phyloP scores from a whole-genome alignment of 2,797 vertebrate species.

The Halcyon badia region DNA sequence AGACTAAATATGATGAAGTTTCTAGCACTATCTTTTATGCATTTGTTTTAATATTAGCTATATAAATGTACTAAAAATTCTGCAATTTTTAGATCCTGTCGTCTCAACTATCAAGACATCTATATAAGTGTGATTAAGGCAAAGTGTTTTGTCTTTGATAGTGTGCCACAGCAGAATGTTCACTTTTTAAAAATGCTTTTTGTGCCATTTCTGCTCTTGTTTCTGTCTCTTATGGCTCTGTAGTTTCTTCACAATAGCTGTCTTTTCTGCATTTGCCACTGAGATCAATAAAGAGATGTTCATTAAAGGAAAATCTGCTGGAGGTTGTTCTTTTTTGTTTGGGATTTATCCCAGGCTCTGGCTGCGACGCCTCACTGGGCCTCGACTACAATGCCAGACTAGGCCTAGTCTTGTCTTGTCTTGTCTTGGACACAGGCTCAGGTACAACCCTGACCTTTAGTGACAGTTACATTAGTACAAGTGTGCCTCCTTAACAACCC shows the following conservation, averaged over 20 bases:
- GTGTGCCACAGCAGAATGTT: neutral
- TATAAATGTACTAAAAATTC: neutral
- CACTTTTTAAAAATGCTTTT: neutral
- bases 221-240: neutral
- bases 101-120: neutral
- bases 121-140: neutral
- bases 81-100: neutral
- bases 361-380: neutral
- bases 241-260: neutral
- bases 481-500: neutral
- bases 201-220: neutral
- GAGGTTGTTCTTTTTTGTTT: neutral
- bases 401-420: neutral
- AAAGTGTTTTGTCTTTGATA: neutral
- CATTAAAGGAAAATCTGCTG: constrained; percentile 3
- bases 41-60: neutral
- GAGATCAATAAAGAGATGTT: neutral
- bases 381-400: neutral
- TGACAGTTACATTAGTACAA: neutral
- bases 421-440: neutral
- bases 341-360: neutral
- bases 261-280: neutral
- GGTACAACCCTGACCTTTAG: neutral
- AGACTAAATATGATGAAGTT: neutral
- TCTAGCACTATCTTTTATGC: neutral